Evolutionary conservation across 2,888 invertebrate genomes (phyloP).

Genomic region (Phyllotreta striolata): DNA sequence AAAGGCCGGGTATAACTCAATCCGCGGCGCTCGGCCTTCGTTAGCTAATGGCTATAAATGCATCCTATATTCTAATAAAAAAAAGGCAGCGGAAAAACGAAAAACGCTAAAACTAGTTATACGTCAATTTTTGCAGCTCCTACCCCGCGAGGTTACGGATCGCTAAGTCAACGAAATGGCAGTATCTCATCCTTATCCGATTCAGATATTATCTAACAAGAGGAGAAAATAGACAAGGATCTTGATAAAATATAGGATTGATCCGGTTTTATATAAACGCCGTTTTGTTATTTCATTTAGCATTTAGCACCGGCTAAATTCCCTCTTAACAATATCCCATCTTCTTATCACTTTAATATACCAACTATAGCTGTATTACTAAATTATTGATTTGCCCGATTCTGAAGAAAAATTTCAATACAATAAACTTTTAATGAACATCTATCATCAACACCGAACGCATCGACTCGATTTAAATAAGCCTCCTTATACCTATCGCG

Average conservation of each 20-base stretch:
- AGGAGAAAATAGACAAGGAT: slow-evolving; percentile 48
- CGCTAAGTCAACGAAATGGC: slow-evolving; percentile 57
- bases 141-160: slow-evolving; percentile 51
- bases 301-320: slow-evolving; percentile 8
- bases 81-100: slow-evolving; percentile 14
- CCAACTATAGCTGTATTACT: too few species aligned
- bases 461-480: too few species aligned
- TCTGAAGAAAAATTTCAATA: too few species aligned
- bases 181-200: slow-evolving; percentile 57
- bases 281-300: slow-evolving; percentile 39
- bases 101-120: slow-evolving; percentile 40
- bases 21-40: slow-evolving; percentile 19
- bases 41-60: slow-evolving; percentile 27
- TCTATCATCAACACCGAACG: too few species aligned
- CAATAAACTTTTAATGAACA: too few species aligned
- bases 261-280: slow-evolving; percentile 39
- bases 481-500: too few species aligned
- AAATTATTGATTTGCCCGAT: too few species aligned
- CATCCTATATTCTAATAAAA: slow-evolving; percentile 5
- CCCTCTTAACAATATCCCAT: background rate
- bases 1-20: slow-evolving; percentile 27
- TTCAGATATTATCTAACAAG: slow-evolving; percentile 53
- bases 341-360: too few species aligned
- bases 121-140: slow-evolving; percentile 44
- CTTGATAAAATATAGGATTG: slow-evolving; percentile 47